These are phyloP conservation scores for Dryobotodes eremita DNA, from an alignment of 2,888 invertebrate genomes.

Conservation along the genomic window DNA sequence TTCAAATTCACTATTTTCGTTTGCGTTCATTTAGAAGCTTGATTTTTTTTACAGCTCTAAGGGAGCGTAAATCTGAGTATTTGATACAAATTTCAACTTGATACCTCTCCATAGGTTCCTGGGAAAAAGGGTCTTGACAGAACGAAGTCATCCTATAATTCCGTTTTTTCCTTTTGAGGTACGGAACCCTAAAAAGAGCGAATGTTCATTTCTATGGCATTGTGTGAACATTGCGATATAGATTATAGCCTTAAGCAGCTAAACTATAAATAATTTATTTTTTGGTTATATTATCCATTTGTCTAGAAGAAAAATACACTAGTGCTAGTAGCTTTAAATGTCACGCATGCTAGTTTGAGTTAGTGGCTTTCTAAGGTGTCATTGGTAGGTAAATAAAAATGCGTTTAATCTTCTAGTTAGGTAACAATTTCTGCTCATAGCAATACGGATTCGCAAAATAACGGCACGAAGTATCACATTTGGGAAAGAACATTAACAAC, in stretches of 20 bases:
- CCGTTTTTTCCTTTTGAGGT: background rate
- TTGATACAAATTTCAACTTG: background rate
- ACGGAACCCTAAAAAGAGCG: background rate
- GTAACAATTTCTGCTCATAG: background rate
- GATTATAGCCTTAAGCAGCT: background rate
- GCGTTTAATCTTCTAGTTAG: background rate
- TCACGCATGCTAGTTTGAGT: background rate
- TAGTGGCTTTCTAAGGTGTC: background rate
- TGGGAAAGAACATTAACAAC: background rate
- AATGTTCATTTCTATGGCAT: background rate
- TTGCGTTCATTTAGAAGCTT: background rate
- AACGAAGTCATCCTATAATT: background rate
- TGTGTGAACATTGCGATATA: background rate
- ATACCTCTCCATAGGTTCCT: background rate
- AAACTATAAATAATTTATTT: background rate
- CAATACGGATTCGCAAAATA: conserved; percentile 3
- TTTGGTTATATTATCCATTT: background rate
- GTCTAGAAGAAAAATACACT: background rate
- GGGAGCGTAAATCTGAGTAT: background rate
- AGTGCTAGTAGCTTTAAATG: conserved; percentile 11
- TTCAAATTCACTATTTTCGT: background rate
- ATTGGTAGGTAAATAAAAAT: background rate
- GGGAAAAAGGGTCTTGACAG: background rate
- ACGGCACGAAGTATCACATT: background rate
- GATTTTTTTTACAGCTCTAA: background rate